Evolutionary conservation across 2,113 vertebrate genomes (phyloP).

Genomic region (Laticauda colubrina): DNA sequence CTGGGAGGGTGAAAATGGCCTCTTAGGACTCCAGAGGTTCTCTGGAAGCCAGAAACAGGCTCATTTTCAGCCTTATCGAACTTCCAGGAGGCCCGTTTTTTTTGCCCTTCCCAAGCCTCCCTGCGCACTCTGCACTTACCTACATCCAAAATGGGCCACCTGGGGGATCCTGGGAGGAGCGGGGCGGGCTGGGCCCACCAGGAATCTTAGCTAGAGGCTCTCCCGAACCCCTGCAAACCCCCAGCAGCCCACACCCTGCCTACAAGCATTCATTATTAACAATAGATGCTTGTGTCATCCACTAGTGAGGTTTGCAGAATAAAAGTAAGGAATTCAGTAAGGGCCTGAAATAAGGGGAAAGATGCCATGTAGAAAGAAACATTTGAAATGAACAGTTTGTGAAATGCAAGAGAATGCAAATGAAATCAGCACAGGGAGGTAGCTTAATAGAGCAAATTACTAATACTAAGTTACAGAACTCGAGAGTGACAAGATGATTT

Average conservation of each 20-base stretch:
- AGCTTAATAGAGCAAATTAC: not conserved
- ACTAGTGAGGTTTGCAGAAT: not conserved
- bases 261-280: not conserved
- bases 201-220: too few species aligned
- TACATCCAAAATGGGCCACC: too few species aligned
- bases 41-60: too few species aligned
- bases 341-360: fast-evolving
- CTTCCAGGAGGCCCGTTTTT: too few species aligned
- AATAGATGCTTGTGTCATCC: not conserved
- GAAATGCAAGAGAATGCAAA: fast-evolving
- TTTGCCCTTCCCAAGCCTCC: too few species aligned
- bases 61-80: too few species aligned
- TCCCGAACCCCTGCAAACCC: too few species aligned
- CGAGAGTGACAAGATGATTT: not conserved
- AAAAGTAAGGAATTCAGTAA: not conserved
- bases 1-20: too few species aligned
- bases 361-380: not conserved
- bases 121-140: too few species aligned
- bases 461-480: not conserved
- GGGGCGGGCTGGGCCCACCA: too few species aligned
- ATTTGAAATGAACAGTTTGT: fast-evolving
- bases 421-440: fast-evolving
- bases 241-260: not conserved
- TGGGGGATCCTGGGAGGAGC: too few species aligned
- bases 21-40: too few species aligned